Evolutionary conservation across 2,888 invertebrate genomes (phyloP), one percentile per base, ranked within the genome.

Genomic region (Drosophila pseudotakahashii): DNA sequence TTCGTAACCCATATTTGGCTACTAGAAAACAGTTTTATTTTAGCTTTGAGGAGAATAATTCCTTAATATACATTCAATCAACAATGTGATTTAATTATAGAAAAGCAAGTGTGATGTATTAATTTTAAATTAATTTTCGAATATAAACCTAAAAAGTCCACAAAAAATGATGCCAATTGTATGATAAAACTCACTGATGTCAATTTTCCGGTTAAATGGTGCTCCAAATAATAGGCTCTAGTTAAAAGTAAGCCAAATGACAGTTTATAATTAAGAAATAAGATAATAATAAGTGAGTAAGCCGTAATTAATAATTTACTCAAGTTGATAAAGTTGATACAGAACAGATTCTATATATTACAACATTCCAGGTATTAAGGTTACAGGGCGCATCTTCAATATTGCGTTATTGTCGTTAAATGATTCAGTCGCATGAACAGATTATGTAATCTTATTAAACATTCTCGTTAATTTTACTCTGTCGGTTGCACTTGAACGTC

Each of bases 401-500:
- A 9, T 13, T 13, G 19, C 36, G 19, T 51, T 36, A 36, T 36
- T 36, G 41, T 32, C 26, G 9, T 36, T 10, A n/a, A n/a, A 45
- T 61, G 37, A 39, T 7, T 47, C 14, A 30, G 13, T 16, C 6
- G 1, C 10, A 16, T 2, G 34, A 11, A 14, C 7, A 10, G 5
- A 13, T 23, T 19, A 32, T n/a, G 7, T 23, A 19, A 61, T 13
- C 10, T 16, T 10, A 34, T 11, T 16, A 11, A 34, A 16, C 14
- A 39, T 32, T 50, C 11, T 48, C 48, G n/a, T 36, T 61, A 60
- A 47, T 39, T 11, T 23, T 10, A 26, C 16, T 14, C 23, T 37
- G 14, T 52, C 23, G 23, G 10, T 5, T 54, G 42, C 54, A 42
- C 54, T 42, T 48, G 13, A 47, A 54, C 32, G 47, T 34, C 54